Evolutionary conservation across 2,888 invertebrate genomes (phyloP).

Genomic region (Xylocampa areola): DNA sequence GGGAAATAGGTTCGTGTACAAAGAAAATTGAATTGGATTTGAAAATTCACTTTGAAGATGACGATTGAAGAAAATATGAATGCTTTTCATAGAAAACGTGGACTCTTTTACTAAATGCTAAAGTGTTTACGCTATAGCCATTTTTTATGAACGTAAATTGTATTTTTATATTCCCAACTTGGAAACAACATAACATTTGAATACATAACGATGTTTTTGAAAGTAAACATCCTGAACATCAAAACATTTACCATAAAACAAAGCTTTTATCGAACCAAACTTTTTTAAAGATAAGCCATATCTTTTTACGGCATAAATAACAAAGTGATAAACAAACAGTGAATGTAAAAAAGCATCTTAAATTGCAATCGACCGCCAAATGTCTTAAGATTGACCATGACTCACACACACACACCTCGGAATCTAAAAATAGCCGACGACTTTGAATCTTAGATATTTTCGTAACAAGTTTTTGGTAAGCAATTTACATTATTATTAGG

Average conservation of each 20-base stretch:
- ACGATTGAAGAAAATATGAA: no score
- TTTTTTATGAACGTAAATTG: no score
- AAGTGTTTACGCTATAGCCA: no score
- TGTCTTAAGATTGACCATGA: slow-evolving; percentile 61
- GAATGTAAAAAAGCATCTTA: slow-evolving; percentile 43
- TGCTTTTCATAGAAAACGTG: not conserved
- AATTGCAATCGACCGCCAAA: slow-evolving; percentile 51
- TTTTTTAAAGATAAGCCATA: slow-evolving; percentile 28
- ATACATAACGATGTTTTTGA: not conserved
- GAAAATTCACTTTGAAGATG: no score
- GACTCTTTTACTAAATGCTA: no score
- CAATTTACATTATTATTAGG: slow-evolving; percentile 27
- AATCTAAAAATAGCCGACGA: slow-evolving; percentile 63
- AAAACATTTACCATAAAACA: slow-evolving; percentile 7
- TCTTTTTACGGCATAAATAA: slow-evolving; percentile 38
- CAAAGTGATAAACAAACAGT: slow-evolving; percentile 40
- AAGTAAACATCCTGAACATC: slow-evolving; percentile 18
- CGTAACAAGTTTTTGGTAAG: slow-evolving; percentile 60
- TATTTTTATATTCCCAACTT: not conserved
- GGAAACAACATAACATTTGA: not conserved
- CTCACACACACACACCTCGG: slow-evolving; percentile 57
- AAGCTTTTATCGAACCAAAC: slow-evolving; percentile 2
- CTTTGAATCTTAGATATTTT: slow-evolving; percentile 63
- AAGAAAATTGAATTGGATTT: slow-evolving; percentile 11
- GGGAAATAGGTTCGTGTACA: slow-evolving; percentile 6